These are phyloP conservation scores for Dione juno DNA, from an alignment of 2,888 invertebrate genomes.

Conservation along the genomic window DNA sequence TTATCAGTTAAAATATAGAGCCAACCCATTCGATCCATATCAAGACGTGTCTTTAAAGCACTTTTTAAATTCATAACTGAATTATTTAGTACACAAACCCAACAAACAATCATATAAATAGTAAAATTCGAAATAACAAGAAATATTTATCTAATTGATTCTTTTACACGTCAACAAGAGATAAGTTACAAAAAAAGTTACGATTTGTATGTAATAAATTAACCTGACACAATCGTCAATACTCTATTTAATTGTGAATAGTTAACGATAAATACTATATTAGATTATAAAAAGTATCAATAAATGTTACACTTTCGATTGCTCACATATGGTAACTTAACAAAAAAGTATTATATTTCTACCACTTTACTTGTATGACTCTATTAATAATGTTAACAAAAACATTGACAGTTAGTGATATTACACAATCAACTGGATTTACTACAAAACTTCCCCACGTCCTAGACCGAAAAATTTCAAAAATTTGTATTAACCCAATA, in stretches of 20 bases:
- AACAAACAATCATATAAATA: constrained; percentile 5
- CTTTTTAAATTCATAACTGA: constrained; percentile 2
- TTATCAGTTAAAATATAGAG: background rate
- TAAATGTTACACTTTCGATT: background rate
- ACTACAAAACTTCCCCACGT: background rate
- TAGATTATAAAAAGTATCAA: background rate
- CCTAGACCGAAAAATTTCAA: constrained; percentile 16
- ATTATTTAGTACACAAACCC: constrained; percentile 12
- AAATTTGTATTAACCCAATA: background rate
- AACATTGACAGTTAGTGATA: background rate
- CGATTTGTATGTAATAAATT: background rate
- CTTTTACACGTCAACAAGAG: background rate
- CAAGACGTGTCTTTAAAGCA: background rate
- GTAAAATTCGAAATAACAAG: constrained; percentile 15
- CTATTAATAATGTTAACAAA: background rate
- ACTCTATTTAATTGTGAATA: background rate
- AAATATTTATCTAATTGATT: constrained; percentile 6
- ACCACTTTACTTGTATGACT: background rate
- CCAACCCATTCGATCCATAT: background rate
- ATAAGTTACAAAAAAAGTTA: background rate
- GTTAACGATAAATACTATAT: background rate
- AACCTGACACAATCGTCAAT: background rate
- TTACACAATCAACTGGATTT: constrained; percentile 1
- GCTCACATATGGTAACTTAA: background rate
- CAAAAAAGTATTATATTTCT: background rate